Conservation (phyloP, 1,140 invertebrate genomes). For the Brachionus sp. region DNA sequence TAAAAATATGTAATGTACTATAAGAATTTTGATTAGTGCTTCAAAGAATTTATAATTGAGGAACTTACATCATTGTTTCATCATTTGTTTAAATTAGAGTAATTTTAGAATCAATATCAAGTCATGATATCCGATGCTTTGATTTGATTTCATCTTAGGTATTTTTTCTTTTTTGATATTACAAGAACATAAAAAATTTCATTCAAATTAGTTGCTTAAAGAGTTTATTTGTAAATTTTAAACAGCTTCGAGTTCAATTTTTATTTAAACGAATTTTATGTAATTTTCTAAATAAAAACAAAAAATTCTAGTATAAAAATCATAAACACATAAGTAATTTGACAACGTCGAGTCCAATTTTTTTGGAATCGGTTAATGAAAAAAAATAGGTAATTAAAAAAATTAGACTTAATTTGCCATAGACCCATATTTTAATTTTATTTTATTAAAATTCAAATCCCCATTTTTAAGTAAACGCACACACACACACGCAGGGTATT, state of each 20-base stretch:
- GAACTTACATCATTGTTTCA: not conserved
- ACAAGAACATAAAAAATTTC: not conserved
- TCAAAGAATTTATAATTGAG: not conserved
- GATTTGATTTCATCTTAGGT: not conserved
- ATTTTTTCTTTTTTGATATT: not conserved
- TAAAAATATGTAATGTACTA: not conserved
- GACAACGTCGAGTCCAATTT: constrained; percentile 23
- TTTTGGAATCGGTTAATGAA: not conserved
- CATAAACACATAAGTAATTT: constrained; percentile 4
- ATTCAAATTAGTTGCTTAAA: not conserved
- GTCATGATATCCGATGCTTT: not conserved
- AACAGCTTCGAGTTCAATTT: not conserved
- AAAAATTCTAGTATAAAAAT: not conserved
- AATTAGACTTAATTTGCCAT: not conserved
- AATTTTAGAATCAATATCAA: constrained; percentile 10
- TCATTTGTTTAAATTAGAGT: constrained; percentile 1
- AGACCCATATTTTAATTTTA: not conserved
- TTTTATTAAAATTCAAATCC: constrained; percentile 1
- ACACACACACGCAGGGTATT: not conserved
- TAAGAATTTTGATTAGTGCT: not conserved
- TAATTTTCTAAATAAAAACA: not conserved
- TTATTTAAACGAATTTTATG: not conserved
- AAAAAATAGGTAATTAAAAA: not conserved
- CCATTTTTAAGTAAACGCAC: not conserved
- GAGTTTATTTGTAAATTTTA: not conserved